These are phyloP conservation scores for Mycetomoellerius zeteki DNA, from an alignment of 1,140 invertebrate species.

Conservation along the genomic window DNA sequence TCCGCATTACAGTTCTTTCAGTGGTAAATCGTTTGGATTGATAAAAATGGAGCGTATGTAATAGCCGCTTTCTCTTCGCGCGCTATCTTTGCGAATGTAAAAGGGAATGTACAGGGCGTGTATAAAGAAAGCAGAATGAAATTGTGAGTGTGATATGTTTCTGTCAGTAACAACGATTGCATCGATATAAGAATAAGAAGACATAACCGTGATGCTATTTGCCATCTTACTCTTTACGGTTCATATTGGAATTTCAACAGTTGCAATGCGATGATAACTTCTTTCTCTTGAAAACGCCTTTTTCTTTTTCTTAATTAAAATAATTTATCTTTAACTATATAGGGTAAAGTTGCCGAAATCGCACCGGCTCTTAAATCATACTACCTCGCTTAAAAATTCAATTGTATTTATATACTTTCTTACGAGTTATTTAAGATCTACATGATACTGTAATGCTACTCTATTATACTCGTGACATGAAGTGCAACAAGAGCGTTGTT, in stretches of 20 bases:
- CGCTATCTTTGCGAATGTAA: constrained; percentile 30
- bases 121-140: constrained; percentile 42
- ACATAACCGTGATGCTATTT: not conserved
- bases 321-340: not conserved
- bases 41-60: constrained; percentile 72
- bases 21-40: constrained; percentile 72
- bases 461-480: too few relatives aligned
- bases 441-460: too few relatives aligned
- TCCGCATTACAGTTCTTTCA: constrained; percentile 71
- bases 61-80: constrained; percentile 9
- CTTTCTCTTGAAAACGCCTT: not conserved
- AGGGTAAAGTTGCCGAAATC: too few relatives aligned
- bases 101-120: constrained; percentile 2
- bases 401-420: too few relatives aligned
- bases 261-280: not conserved
- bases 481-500: too few relatives aligned
- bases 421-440: too few relatives aligned
- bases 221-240: not conserved
- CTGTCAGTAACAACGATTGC: constrained; percentile 50
- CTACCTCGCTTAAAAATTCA: too few relatives aligned
- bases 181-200: constrained; percentile 30
- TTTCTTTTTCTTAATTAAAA: not conserved
- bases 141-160: constrained; percentile 50
- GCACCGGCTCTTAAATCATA: too few relatives aligned
- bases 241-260: constrained; percentile 4